A percentile compares a stretch with the other conserved stretches of the same genome.
Conservation (phyloP, 2,888 invertebrate genomes). For the Harpalus rufipes region DNA sequence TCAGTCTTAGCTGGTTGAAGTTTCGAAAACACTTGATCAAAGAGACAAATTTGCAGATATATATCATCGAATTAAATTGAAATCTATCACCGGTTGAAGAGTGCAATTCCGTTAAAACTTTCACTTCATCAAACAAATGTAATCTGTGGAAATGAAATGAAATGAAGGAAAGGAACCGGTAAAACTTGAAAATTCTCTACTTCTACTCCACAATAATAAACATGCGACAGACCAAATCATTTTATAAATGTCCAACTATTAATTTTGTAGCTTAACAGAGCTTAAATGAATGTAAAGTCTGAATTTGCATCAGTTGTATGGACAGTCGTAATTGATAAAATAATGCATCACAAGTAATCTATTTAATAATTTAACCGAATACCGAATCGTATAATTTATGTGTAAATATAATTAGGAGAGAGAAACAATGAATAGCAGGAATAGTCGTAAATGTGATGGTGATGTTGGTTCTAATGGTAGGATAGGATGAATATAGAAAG, state of each 20-base stretch:
- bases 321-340: conserved; percentile 6
- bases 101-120: conserved; percentile 15
- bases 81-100: conserved; percentile 31
- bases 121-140: conserved; percentile 9
- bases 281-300: conserved; percentile 6
- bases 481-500: conserved; percentile 2
- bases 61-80: conserved; percentile 50
- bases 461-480: not conserved
- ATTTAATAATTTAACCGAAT: not conserved
- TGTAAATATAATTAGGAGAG: not conserved
- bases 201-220: not conserved
- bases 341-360: conserved; percentile 6
- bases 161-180: not conserved
- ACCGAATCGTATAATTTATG: not conserved
- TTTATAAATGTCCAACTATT: conserved; percentile 3
- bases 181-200: not conserved
- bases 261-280: conserved; percentile 6
- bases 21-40: conserved; percentile 40
- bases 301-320: not conserved
- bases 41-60: conserved; percentile 48
- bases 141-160: not conserved
- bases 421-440: conserved; percentile 5
- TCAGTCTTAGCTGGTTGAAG: conserved; percentile 29
- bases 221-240: not conserved
- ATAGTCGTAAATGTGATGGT: not conserved